These are phyloP conservation scores for Andrena fulva DNA, from an alignment of 2,888 invertebrate species.

Conservation along the genomic window DNA sequence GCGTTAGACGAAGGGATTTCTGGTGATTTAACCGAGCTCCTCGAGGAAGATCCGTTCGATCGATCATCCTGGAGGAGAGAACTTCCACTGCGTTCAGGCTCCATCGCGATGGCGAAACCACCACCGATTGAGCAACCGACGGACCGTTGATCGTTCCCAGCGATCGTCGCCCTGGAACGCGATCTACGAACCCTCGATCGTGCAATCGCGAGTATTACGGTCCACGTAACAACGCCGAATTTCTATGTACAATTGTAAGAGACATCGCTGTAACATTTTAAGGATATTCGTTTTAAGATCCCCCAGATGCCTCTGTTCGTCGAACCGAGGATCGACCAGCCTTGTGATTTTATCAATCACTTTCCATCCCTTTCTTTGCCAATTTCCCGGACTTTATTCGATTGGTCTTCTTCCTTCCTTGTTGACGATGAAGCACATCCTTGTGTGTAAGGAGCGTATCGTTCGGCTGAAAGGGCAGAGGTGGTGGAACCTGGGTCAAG, in stretches of 20 bases:
- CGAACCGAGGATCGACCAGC: background rate
- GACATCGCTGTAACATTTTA: background rate
- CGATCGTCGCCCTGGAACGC: background rate
- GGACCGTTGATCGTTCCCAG: background rate
- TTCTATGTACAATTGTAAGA: conserved; percentile 31
- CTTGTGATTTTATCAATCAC: conserved; percentile 17
- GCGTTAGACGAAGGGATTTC: background rate
- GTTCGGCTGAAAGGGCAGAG: background rate
- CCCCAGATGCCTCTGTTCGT: background rate
- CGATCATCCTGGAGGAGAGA: background rate
- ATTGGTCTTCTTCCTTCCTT: background rate
- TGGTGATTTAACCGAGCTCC: background rate
- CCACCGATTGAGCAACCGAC: background rate
- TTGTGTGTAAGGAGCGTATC: conserved; percentile 14
- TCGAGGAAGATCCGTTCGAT: background rate
- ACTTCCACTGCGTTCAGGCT: background rate
- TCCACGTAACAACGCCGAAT: conserved; percentile 31
- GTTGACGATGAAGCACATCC: conserved; percentile 17
- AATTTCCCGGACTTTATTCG: conserved; percentile 9
- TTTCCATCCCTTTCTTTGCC: background rate
- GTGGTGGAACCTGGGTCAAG: no score
- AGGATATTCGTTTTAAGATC: background rate
- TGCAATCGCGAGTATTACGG: conserved; percentile 1
- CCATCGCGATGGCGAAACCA: background rate
- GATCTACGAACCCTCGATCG: background rate